Evolutionary conservation across 2,113 vertebrate species (phyloP).

Genomic region (Cyprinodon tularosa): DNA sequence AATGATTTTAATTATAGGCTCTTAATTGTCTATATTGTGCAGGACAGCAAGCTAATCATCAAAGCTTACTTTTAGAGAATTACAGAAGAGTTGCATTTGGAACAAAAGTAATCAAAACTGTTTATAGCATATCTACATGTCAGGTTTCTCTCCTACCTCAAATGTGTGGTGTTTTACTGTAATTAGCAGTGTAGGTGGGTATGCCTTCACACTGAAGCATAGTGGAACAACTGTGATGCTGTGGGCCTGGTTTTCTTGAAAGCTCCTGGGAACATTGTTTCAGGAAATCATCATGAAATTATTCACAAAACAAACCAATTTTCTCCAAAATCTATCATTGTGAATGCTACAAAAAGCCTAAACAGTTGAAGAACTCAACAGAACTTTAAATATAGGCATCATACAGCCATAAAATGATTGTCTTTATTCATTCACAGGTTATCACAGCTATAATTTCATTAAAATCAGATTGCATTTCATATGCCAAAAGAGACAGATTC

Average conservation of each 20-base stretch:
- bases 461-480: constrained; percentile 15
- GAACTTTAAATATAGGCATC: neutral
- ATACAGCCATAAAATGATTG: constrained; percentile 28
- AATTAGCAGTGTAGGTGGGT: no score
- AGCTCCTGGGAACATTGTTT: no score
- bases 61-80: no score
- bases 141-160: neutral
- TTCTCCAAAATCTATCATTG: neutral
- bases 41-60: no score
- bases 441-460: neutral
- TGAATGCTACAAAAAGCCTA: neutral
- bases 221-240: no score
- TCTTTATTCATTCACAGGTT: constrained; percentile 3
- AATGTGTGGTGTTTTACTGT: neutral
- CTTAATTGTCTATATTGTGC: no score
- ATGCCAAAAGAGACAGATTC: neutral
- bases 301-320: neutral
- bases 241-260: no score
- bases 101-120: neutral
- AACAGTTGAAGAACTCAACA: neutral
- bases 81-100: no score
- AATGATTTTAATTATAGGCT: no score
- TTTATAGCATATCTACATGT: no score
- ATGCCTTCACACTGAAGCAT: no score
- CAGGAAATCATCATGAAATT: neutral